These are phyloP conservation scores for Boleophthalmus pectinirostris DNA, from an alignment of 2,113 vertebrate species.

Conservation along the genomic window DNA sequence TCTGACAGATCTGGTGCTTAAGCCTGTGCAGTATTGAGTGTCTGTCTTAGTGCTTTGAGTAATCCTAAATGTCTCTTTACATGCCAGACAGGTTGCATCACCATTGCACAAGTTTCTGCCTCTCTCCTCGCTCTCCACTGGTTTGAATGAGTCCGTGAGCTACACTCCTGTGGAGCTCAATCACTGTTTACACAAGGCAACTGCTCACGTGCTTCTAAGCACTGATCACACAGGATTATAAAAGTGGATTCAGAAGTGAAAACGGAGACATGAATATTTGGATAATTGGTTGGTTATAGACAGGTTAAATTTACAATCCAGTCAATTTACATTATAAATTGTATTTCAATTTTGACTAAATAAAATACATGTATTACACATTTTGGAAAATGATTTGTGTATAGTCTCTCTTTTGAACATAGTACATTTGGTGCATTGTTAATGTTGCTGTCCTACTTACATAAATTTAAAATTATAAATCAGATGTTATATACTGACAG, in stretches of 20 bases:
- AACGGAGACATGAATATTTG: slow-evolving; percentile 12
- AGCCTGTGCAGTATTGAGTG: background rate
- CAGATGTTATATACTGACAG: no score
- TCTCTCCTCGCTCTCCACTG: background rate
- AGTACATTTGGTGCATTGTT: no score
- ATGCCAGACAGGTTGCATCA: slow-evolving; percentile 7
- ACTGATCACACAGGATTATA: background rate
- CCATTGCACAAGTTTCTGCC: background rate
- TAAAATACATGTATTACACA: no score
- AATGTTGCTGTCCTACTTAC: no score
- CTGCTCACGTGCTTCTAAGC: background rate
- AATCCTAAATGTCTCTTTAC: slow-evolving; percentile 16
- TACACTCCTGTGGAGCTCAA: background rate
- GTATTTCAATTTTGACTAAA: no score
- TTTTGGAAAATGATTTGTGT: no score
- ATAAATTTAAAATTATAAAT: no score
- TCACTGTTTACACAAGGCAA: background rate
- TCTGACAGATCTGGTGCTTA: slow-evolving; percentile 2
- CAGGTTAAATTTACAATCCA: background rate
- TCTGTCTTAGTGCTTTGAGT: background rate
- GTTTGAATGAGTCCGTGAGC: background rate
- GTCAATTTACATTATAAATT: no score
- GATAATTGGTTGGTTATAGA: background rate
- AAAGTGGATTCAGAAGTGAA: background rate
- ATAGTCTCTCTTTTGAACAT: no score